Base-by-base conservation (phyloP, 2,797 vertebrate genomes). In the Characodon lateralis region DNA sequence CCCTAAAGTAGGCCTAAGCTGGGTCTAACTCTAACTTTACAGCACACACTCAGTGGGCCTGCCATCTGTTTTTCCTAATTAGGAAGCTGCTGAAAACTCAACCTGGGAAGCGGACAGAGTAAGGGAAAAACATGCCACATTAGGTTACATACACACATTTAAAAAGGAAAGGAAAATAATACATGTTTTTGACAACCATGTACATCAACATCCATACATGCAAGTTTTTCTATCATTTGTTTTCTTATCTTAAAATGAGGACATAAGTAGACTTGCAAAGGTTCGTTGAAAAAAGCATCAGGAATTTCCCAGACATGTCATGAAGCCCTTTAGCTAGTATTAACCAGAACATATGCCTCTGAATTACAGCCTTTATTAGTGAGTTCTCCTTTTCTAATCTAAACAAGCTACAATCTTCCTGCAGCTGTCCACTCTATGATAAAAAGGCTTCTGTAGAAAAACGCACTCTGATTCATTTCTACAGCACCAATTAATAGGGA, bases 1-100 rank as follows among this genome's bases (percentile, higher is more conserved):
- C 87, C 90, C 88, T 92, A 72, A 88, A 80, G 87, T 89, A 7
- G 71, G 51, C 89, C 92, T 92, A 81, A 85, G 74, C 79, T 87
- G 92, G 78, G 72, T 85, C 84, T 88, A 82, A 88, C 35, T 81
- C 87, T 89, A 31, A 76, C 69, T 81, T 68, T 7, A 46, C 71
- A 77, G 73, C 70, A 78, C 71, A 24, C 63, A 55, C 31, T 77
- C 65, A 61, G 68, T 69, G 41, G 78, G 48, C 9, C 48, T 28
- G 43, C n/a, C 71, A 31, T 6, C 0, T 6, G 48, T 13, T 71
- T 46, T 26, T 70, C n/a, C 65, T 69, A n/a, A 73, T 10, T 72
- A 72, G 59, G 69, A 55, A 26, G 50, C 35, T 46, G 78, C 56
- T 7, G 53, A 22, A 35, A 74, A 46, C 51, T 78, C 53, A 10